Evolutionary conservation across 1,140 invertebrate genomes (phyloP), one percentile per base, ranked within the genome.

Genomic region (Phocides pigmalion): DNA sequence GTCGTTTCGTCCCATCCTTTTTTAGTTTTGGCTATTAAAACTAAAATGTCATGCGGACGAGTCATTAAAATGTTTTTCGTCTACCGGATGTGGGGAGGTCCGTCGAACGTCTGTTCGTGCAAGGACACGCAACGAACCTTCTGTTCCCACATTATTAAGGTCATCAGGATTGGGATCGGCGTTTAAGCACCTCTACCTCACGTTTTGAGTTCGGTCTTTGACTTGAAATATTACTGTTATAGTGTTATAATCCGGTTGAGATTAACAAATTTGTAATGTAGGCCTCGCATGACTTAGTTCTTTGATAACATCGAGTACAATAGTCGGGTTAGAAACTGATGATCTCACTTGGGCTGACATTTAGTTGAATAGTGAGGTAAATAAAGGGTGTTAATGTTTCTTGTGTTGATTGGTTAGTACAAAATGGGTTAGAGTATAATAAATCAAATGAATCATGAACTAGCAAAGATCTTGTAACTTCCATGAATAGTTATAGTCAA

Each of bases 121-220:
- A 84, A 87, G 82, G 82, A 78, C 76, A 74, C 39, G 14, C 22
- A 47, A 63, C 58, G 59, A 35, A 46, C 65, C 81, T 70, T 63
- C 70, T 66, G 74, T 85, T 81, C 79, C 70, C 77, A 75, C 77
- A 80, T 70, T 68, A 71, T 74, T 70, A 81, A 79, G 74, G 74
- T 72, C 76, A 75, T 69, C 62, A 56, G 35, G 54, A 72, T 46
- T 46, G 58, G 59, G 68, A 70, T 66, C 64, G 46, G 16, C 46
- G 32, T 64, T 59, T 62, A 66, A 66, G 41, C 46, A 66, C 64
- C 28, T 64, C 15, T 58, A 47, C 16, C 41, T 62, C 68, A 70
- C 68, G 64, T 64, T 66, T 59, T 62, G 62, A 62, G 59, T 61
- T 64, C 19, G 61, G 58, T 35, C 19, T 50, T 68, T 25, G 9